phyloP scores from a whole-genome alignment of 2,113 vertebrate species.

The Brachionichthys hirsutus region DNA sequence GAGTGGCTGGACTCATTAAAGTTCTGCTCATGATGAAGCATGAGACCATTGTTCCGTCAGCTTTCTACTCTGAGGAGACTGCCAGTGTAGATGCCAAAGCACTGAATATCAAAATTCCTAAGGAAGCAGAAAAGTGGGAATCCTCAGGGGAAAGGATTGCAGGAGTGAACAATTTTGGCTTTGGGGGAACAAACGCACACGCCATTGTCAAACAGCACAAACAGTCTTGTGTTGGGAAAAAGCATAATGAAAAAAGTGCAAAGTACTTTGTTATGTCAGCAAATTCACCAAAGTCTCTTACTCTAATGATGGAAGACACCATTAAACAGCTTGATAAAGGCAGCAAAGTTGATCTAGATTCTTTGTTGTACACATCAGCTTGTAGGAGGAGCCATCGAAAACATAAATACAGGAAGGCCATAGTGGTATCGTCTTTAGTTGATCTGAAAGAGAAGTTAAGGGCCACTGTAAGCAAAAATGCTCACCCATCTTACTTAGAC shows the following conservation, averaged over 20 bases:
- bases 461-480: slow-evolving; percentile 16
- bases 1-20: slow-evolving; percentile 83
- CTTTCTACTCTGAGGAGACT: slow-evolving; percentile 79
- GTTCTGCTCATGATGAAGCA: slow-evolving; percentile 88
- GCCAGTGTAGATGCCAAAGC: slow-evolving; percentile 73
- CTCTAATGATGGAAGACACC: slow-evolving; percentile 71
- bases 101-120: slow-evolving; percentile 77
- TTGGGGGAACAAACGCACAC: slow-evolving; percentile 87
- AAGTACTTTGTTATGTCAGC: slow-evolving; percentile 82
- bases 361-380: slow-evolving; percentile 82
- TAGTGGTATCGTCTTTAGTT: slow-evolving; percentile 73
- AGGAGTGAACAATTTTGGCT: slow-evolving; percentile 86
- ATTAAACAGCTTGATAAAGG: slow-evolving; percentile 64
- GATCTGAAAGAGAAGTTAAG: slow-evolving; percentile 78
- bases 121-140: slow-evolving; percentile 78
- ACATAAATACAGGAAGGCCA: slow-evolving; percentile 79
- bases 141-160: slow-evolving; percentile 69
- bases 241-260: slow-evolving; percentile 41
- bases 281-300: slow-evolving; percentile 78
- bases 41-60: slow-evolving; percentile 81
- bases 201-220: slow-evolving; percentile 78
- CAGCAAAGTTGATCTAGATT: slow-evolving; percentile 63
- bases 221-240: slow-evolving; percentile 35
- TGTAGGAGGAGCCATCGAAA: slow-evolving; percentile 83
- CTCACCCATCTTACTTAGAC: slow-evolving; percentile 31